Evolutionary conservation across 2,888 invertebrate species (phyloP).

Genomic region (Drosophila limbata): DNA sequence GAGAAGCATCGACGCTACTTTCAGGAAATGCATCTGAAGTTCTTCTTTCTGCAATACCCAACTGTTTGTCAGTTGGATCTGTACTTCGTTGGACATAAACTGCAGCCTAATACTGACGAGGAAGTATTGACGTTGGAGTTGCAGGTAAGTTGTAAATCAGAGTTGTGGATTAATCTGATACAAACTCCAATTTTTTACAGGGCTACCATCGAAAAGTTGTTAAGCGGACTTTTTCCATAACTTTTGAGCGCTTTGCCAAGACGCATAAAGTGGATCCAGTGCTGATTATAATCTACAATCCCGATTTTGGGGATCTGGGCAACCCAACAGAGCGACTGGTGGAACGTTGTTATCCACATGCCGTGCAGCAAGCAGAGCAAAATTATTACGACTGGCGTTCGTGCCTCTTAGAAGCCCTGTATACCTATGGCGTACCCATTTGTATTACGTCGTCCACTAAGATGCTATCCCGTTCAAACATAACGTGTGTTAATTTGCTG

Average conservation of each 20-base stretch:
- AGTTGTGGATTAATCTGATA: neutral
- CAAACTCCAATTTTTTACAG: neutral
- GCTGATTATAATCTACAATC: conserved; percentile 76
- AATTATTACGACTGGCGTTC: conserved; percentile 60
- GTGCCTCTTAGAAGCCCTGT: conserved; percentile 63
- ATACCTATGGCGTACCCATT: conserved; percentile 72
- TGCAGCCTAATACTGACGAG: conserved; percentile 39
- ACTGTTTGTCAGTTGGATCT: conserved; percentile 60
- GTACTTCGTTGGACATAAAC: conserved; percentile 69
- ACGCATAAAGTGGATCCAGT: conserved; percentile 47
- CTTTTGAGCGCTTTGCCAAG: conserved; percentile 62
- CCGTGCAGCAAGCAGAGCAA: neutral
- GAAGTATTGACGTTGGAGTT: conserved; percentile 5
- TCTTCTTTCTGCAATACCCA: conserved; percentile 75
- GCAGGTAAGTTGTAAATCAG: conserved; percentile 16
- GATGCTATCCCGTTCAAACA: conserved; percentile 70
- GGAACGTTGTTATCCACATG: conserved; percentile 7
- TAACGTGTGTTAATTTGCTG: conserved; percentile 48
- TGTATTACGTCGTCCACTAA: conserved; percentile 79
- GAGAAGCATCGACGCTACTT: conserved; percentile 71
- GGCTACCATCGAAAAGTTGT: conserved; percentile 23
- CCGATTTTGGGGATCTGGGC: conserved; percentile 72
- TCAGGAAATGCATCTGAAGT: conserved; percentile 65
- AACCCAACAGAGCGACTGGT: conserved; percentile 6
- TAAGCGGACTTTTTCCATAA: conserved; percentile 17